Evolutionary conservation across 30 jellyfish, hydroid and myxozoan species (phyloP), one percentile per base, ranked within the genome.

Genomic region (Pelagia noctiluca): DNA sequence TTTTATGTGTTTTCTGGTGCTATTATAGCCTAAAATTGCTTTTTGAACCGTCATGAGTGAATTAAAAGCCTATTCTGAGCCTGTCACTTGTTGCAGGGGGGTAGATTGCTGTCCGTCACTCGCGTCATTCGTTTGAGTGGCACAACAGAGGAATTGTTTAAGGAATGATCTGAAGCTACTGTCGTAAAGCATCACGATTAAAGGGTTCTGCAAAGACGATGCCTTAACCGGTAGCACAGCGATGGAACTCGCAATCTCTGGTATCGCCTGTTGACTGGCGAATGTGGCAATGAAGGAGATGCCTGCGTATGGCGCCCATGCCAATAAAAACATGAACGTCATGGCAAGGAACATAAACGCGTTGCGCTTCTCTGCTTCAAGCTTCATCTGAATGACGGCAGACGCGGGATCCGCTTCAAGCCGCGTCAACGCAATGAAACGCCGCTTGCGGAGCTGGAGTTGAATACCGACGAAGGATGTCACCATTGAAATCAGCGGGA

Each of bases 301-400:
- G 32, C 57, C 61, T 10, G 89, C 88, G 46, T 85, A 85, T 24
- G 95, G 95, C 19, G 83, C 13, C 95, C 95, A 85, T 0, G 95
- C 82, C 24, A 74, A 11, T 38, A 64, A 0, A 48, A 85, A 85
- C 23, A 75, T 85, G 11, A 63, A 30, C 34, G 86, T 75, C 89
- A 85, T 61, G 2, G 84, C 48, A 48, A 64, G 61, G 50, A 65
- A 74, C 86, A 64, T 85, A 1, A 35, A 38, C 16, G 78, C 50
- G 23, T 53, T 46, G 5, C 88, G 88, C 18, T 78, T 46, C 84
- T 85, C 95, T 2, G 95, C 95, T 38, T 49, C 65, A 50, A 57
- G 38, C 23, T 82, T 38, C 78, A 36, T 5, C 13, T 64, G 38
- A 33, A 66, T 5, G 29, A 80, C 23, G 8, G 50, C 83, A 2